These are phyloP conservation scores for Danio kyathit DNA, from an alignment of 2,797 vertebrate genomes.

Conservation along the genomic window DNA sequence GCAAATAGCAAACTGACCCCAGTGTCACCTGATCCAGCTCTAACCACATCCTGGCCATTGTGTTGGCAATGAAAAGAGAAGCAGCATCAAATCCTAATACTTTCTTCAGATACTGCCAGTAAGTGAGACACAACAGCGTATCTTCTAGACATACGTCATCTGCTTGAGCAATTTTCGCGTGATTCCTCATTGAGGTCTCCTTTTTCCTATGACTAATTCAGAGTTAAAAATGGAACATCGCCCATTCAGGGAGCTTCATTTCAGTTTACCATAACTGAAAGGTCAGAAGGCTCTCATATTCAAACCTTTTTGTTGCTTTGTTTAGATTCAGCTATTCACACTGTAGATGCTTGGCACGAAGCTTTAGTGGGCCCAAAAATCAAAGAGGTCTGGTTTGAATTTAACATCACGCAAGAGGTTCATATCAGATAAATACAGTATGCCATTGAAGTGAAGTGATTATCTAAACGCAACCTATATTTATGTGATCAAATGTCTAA, in stretches of 20 bases:
- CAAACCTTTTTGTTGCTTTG: constrained; percentile 30
- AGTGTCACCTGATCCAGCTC: constrained; percentile 47
- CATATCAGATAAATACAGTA: constrained; percentile 41
- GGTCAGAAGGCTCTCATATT: constrained; percentile 35
- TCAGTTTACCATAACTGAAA: constrained; percentile 24
- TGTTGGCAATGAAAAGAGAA: constrained; percentile 38
- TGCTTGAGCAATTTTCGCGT: constrained; percentile 17
- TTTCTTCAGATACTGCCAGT: constrained; percentile 46
- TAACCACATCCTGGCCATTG: constrained; percentile 46
- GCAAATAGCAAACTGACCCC: constrained; percentile 36
- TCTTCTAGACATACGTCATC: constrained; percentile 41
- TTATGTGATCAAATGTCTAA: constrained; percentile 53
- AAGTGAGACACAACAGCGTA: constrained; percentile 28
- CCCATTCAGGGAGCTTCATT: constrained; percentile 30
- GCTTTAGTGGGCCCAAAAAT: not conserved
- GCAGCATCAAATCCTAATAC: constrained; percentile 29
- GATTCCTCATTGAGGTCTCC: constrained; percentile 19
- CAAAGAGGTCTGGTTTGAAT: constrained; percentile 10
- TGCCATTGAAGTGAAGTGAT: constrained; percentile 37
- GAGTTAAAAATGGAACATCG: constrained; percentile 39
- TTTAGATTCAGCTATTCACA: constrained; percentile 11
- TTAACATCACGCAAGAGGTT: constrained; percentile 14
- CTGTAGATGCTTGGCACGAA: constrained; percentile 17
- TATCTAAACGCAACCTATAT: constrained; percentile 36
- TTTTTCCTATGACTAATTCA: constrained; percentile 33